Evolutionary conservation across 2,113 vertebrate species (phyloP).

Genomic region (Chelonoidis abingdonii): DNA sequence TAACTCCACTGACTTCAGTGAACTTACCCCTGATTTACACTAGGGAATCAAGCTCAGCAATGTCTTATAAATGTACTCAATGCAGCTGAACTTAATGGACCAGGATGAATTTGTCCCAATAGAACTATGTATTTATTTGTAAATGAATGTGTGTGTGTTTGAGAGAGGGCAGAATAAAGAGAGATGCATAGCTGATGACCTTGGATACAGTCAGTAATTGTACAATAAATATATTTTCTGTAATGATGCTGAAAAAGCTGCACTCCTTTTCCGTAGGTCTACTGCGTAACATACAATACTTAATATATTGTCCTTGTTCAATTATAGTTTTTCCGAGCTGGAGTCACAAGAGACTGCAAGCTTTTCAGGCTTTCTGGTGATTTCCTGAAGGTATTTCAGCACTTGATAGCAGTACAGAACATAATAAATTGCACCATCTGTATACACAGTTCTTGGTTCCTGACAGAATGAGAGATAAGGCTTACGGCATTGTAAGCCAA

Average conservation of each 20-base stretch:
- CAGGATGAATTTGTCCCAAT: neutral
- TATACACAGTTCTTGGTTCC: slow-evolving; percentile 60
- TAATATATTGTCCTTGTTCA: slow-evolving; percentile 65
- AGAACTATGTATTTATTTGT: slow-evolving; percentile 1
- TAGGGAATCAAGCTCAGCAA: neutral
- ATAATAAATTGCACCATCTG: slow-evolving; percentile 60
- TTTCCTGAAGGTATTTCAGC: slow-evolving; percentile 73
- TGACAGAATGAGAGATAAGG: slow-evolving; percentile 69
- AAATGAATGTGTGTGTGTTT: neutral
- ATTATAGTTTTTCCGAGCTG: slow-evolving; percentile 64
- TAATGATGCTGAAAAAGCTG: slow-evolving; percentile 49
- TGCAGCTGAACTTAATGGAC: neutral
- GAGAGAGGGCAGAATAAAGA: neutral
- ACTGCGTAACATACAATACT: slow-evolving; percentile 29
- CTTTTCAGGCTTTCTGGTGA: slow-evolving; percentile 68
- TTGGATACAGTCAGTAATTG: neutral
- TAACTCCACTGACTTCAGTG: neutral
- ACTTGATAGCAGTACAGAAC: slow-evolving; percentile 63
- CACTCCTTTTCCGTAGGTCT: slow-evolving; percentile 6
- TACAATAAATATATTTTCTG: slow-evolving; percentile 10
- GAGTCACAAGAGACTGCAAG: slow-evolving; percentile 59
- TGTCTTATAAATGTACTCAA: neutral
- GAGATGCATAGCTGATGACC: neutral
- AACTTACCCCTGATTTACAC: neutral
- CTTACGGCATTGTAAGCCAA: slow-evolving; percentile 51